phyloP scores from a whole-genome alignment of 2,797 vertebrate species.

The Anabas testudineus region DNA sequence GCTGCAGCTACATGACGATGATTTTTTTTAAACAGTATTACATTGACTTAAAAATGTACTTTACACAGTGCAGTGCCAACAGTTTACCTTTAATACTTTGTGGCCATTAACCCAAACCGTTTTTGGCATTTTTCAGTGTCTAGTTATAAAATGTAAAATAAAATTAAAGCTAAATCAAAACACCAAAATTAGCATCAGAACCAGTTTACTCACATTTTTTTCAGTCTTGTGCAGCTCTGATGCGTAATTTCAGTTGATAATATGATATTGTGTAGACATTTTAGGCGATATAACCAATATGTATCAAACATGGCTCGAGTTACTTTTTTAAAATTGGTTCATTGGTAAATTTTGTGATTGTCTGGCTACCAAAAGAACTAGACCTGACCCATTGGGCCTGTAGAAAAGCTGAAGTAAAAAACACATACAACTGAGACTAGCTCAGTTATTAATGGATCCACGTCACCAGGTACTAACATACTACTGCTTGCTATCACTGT shows the following conservation, averaged over 20 bases:
- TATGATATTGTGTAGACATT: constrained; percentile 31
- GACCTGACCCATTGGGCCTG: background rate
- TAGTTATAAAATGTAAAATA: constrained; percentile 33
- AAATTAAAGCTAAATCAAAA: constrained; percentile 41
- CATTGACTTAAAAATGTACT: constrained; percentile 33
- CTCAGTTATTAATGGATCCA: background rate
- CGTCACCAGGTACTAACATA: constrained; percentile 21
- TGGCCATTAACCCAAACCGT: constrained; percentile 43
- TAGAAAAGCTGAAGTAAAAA: background rate
- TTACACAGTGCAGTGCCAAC: constrained; percentile 56
- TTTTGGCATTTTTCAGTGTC: constrained; percentile 25
- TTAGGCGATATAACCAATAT: constrained; percentile 25
- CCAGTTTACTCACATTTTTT: constrained; percentile 32
- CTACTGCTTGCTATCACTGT: constrained; percentile 5
- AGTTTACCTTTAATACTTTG: constrained; percentile 51
- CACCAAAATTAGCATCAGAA: constrained; percentile 65
- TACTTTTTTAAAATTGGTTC: no score
- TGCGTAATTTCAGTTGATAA: constrained; percentile 3
- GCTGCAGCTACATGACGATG: constrained; percentile 51
- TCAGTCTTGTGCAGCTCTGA: constrained; percentile 32
- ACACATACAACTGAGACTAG: background rate
- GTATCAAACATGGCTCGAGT: constrained; percentile 28
- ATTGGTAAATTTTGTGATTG: constrained; percentile 2
- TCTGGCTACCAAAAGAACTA: constrained; percentile 11
- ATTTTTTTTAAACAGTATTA: constrained; percentile 36